These are phyloP conservation scores for Hippocampus barbouri DNA, from an alignment of 2,113 vertebrate species.

Conservation along the genomic window DNA sequence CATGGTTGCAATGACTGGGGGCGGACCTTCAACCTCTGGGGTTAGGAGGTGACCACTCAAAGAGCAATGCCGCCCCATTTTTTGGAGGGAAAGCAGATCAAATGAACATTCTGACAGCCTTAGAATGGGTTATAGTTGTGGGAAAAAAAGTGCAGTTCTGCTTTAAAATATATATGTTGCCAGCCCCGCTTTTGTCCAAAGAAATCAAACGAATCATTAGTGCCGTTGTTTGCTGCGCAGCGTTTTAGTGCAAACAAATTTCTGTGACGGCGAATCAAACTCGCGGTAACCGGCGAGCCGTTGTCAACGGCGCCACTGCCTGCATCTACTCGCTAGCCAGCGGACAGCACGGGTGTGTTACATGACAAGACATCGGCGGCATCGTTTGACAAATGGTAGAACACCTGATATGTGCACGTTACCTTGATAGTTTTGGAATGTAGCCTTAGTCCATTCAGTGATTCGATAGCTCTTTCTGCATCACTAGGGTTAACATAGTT, in stretches of 20 bases:
- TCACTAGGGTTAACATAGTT: conserved; percentile 99
- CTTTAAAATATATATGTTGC: no score
- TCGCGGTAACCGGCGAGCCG: conserved; percentile 49
- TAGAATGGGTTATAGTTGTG: no score
- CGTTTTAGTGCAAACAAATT: background rate
- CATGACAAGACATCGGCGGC: conserved; percentile 68
- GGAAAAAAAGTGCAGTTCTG: no score
- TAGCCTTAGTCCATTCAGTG: conserved; percentile 97
- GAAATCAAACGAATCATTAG: no score
- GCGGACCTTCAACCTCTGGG: no score
- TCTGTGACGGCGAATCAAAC: conserved; percentile 20
- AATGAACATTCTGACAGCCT: no score
- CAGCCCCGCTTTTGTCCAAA: no score
- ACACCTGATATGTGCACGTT: conserved; percentile 77
- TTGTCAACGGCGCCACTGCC: conserved; percentile 45
- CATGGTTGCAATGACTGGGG: no score
- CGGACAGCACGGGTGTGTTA: conserved; percentile 55
- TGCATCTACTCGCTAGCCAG: conserved; percentile 62
- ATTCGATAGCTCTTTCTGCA: conserved; percentile 98
- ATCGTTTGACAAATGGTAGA: conserved; percentile 71
- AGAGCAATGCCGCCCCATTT: no score
- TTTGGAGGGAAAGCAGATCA: no score
- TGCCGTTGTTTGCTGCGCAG: no score
- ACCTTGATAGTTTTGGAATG: conserved; percentile 99
- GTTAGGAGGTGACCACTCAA: no score